Base-by-base conservation (phyloP, 1,140 invertebrate species). In the Tetramorium simillimum region DNA sequence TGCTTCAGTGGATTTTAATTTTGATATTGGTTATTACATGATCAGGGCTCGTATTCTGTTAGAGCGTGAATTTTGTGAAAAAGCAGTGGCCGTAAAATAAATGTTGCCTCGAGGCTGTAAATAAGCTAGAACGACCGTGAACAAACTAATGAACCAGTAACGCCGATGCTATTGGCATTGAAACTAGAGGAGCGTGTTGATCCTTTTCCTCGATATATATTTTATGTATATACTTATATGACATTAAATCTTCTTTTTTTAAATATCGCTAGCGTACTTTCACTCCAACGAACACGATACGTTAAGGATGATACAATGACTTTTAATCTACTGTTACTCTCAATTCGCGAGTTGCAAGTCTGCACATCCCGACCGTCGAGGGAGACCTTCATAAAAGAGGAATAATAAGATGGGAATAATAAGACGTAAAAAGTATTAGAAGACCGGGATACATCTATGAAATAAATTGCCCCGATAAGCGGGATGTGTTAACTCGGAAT, bases 81-180 rank as follows among this genome's bases (percentile, higher is more conserved):
- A 84, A 33, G 51, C 53, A 12, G 12, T 73, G 80, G 67, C 80
- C 80, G 69, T 75, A 75, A 84, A 73, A 82, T 58, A 75, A 84
- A 53, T 75, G 77, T 80, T 80, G 62, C 80, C 80, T 84, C 53
- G 53, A n/a, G 53, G 80, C 53, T 75, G 80, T 60, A 84, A 84
- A 84, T 84, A 84, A 84, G 56, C 69, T 49, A 33, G 69, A 60
- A 51, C 10, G 80, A 46, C 80, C 80, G 53, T 84, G 80, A 84
- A 84, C 56, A 73, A 84, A 75, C 80, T 84, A 84, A 84, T 84
- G 80, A 84, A 82, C 67, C 80, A 46, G 80, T 46, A 73, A 75
- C 40, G 53, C 40, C 43, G 80, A 62, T 84, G 80, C 40, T 84
- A 84, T 84, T 84, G 80, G 80, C 53, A 84, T 73, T 84, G 69